Evolutionary conservation across 2,888 invertebrate genomes (phyloP).

Genomic region (Seira musarum): DNA sequence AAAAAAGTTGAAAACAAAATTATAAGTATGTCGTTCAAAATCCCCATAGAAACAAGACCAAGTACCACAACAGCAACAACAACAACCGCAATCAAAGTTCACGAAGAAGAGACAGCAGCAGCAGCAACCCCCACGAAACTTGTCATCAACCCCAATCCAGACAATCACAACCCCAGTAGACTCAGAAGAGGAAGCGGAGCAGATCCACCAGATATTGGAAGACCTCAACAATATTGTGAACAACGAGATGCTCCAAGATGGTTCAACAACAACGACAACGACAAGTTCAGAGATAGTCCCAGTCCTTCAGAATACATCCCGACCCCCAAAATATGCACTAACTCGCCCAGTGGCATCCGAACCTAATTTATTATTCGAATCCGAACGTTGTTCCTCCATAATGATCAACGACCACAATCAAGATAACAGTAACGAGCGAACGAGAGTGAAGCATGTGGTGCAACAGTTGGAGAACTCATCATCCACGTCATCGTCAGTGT

Average conservation of each 20-base stretch:
- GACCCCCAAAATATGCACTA: neutral
- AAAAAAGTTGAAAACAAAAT: neutral
- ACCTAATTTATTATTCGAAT: slow-evolving; percentile 36
- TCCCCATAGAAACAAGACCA: slow-evolving; percentile 15
- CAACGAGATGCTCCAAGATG: slow-evolving; percentile 64
- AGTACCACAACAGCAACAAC: neutral
- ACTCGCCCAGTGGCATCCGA: slow-evolving; percentile 22
- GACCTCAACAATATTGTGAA: slow-evolving; percentile 69
- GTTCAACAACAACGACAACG: neutral
- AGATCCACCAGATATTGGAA: slow-evolving; percentile 68
- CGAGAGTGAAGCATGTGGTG: slow-evolving; percentile 64
- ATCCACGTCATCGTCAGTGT: no score
- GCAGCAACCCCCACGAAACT: neutral
- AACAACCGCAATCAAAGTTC: slow-evolving; percentile 3
- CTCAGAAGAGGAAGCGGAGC: slow-evolving; percentile 69
- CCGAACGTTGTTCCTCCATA: neutral
- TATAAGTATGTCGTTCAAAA: neutral
- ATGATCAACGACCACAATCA: no score
- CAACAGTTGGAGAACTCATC: slow-evolving; percentile 66
- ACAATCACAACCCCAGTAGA: slow-evolving; percentile 65
- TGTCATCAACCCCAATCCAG: slow-evolving; percentile 35
- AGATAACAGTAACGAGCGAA: slow-evolving; percentile 7
- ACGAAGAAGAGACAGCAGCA: slow-evolving; percentile 11
- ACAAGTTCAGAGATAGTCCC: slow-evolving; percentile 30
- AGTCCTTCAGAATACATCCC: neutral